Evolutionary conservation across 2,113 vertebrate genomes (phyloP).

Genomic region (Arizona elegans): DNA sequence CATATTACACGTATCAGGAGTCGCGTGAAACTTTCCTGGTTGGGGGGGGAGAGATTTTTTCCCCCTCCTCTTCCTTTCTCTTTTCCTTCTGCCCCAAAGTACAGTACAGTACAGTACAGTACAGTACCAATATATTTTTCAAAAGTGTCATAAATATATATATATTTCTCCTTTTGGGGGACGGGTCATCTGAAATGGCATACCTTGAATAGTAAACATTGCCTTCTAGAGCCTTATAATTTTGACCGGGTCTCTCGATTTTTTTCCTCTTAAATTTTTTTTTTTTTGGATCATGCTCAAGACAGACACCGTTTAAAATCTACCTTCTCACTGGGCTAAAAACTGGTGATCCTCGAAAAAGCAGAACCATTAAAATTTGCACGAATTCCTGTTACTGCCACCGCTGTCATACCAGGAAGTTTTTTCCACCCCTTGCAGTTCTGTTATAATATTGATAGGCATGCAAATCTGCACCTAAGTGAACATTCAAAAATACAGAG

Average conservation of each 20-base stretch:
- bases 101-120: not conserved
- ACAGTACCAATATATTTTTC: not conserved
- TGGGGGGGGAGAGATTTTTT: not conserved
- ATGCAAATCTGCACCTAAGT: not conserved
- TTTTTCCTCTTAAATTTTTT: not conserved
- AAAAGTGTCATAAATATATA: not conserved
- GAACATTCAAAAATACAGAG: not conserved
- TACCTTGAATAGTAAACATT: not conserved
- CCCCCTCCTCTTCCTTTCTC: no score
- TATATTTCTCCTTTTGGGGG: not conserved
- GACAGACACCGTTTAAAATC: not conserved
- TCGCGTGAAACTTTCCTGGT: not conserved
- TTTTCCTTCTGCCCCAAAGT: not conserved
- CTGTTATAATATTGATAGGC: not conserved
- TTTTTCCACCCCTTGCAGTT: not conserved
- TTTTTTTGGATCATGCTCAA: not conserved
- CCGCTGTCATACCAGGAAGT: not conserved
- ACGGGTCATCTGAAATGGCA: not conserved
- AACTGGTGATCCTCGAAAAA: not conserved
- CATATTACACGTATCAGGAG: not conserved
- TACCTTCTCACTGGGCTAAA: not conserved
- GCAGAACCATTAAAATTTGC: not conserved
- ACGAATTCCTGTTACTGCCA: no score
- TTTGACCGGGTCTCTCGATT: not conserved
- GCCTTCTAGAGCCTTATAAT: not conserved